These are phyloP conservation scores for Perca flavescens DNA, from an alignment of 2,113 vertebrate genomes.

Conservation along the genomic window DNA sequence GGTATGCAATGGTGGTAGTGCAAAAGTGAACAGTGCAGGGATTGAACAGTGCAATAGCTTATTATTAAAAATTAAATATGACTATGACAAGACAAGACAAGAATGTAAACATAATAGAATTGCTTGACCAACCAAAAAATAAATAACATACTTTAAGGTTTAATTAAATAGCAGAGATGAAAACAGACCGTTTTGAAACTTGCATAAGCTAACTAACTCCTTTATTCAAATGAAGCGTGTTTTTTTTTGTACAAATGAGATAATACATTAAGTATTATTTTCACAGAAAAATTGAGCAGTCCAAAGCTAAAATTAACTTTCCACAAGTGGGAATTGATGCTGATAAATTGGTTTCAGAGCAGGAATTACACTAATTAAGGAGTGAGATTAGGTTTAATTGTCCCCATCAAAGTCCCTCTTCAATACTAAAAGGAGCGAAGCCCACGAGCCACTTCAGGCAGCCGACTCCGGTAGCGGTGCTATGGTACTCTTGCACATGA, in stretches of 20 bases:
- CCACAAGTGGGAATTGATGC: constrained; percentile 40
- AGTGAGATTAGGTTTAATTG: constrained; percentile 65
- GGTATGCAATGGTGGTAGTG: too few relatives aligned
- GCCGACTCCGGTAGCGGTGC: not conserved
- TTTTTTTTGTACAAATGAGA: constrained; percentile 20
- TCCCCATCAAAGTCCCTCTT: constrained; percentile 51
- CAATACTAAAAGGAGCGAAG: constrained; percentile 32
- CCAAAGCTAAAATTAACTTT: constrained; percentile 49
- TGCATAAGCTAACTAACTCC: not conserved
- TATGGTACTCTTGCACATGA: not conserved
- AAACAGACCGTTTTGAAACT: constrained; percentile 26
- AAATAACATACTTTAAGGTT: not conserved
- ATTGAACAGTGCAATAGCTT: too few relatives aligned
- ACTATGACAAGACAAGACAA: too few relatives aligned
- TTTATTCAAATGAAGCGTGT: not conserved
- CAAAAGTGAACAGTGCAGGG: too few relatives aligned
- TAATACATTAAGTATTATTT: constrained; percentile 38
- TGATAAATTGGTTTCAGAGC: constrained; percentile 57
- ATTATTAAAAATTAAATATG: too few relatives aligned
- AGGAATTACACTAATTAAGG: constrained; percentile 67
- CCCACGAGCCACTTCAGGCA: constrained; percentile 28
- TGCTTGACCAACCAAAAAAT: too few relatives aligned
- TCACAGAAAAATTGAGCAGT: constrained; percentile 8
- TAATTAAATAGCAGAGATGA: constrained; percentile 24
- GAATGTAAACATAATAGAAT: too few relatives aligned